Evolutionary conservation across 2,113 vertebrate species (phyloP).

Genomic region (Oreocharis arfaki): DNA sequence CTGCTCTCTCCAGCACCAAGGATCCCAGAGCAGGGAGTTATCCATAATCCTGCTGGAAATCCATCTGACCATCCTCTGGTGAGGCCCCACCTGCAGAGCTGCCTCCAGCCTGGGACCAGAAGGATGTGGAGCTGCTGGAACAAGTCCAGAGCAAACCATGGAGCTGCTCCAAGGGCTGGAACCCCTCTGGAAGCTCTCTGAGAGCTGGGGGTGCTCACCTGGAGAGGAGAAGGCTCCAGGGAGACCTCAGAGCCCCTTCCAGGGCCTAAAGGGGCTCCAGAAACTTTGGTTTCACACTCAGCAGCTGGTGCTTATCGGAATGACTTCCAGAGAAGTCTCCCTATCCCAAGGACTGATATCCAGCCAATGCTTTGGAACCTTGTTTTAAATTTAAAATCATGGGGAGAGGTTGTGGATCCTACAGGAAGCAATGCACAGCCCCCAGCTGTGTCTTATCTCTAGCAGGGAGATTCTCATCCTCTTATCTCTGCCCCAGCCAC

Average conservation of each 20-base stretch:
- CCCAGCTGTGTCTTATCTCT: background rate
- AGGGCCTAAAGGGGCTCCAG: background rate
- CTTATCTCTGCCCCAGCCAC: background rate
- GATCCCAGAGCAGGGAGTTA: background rate
- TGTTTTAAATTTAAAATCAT: background rate
- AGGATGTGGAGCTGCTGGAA: background rate
- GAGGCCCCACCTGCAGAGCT: background rate
- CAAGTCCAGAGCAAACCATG: fast-evolving
- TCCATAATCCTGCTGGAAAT: background rate
- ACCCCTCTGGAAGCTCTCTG: background rate
- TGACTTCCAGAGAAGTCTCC: background rate
- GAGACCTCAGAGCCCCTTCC: background rate
- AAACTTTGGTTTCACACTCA: background rate
- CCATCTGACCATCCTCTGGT: no score
- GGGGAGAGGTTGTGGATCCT: background rate
- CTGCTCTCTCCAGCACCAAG: background rate
- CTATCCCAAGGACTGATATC: no score
- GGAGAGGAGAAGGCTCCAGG: background rate
- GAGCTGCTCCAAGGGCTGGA: background rate
- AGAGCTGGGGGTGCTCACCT: background rate
- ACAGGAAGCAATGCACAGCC: background rate
- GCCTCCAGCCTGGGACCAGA: background rate
- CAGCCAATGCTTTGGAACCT: background rate
- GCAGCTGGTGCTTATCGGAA: fast-evolving
- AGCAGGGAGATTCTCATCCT: background rate